phyloP scores from a whole-genome alignment of 2,113 vertebrate species.

The Chaetodon auriga region DNA sequence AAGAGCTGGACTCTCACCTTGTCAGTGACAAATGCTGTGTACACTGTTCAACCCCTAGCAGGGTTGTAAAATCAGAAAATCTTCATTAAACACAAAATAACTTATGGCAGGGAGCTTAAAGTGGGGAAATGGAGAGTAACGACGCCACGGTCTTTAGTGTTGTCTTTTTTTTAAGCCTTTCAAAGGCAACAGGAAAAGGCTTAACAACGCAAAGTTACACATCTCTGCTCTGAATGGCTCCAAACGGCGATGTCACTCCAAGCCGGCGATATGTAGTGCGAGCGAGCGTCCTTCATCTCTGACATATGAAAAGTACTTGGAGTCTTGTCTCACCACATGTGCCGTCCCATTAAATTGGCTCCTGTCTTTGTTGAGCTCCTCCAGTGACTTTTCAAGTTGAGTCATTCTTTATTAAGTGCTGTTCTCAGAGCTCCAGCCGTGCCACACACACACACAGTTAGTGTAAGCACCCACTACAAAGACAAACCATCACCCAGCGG shows the following conservation, averaged over 20 bases:
- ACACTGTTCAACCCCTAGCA: conserved; percentile 29
- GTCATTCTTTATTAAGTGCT: conserved; percentile 66
- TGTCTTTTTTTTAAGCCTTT: conserved; percentile 32
- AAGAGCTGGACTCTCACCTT: conserved; percentile 39
- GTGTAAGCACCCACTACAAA: conserved; percentile 67
- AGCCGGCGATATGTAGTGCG: conserved; percentile 61
- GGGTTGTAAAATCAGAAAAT: background rate
- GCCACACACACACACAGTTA: conserved; percentile 57
- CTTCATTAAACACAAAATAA: conserved; percentile 34
- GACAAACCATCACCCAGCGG: conserved; percentile 61
- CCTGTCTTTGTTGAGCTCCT: conserved; percentile 55
- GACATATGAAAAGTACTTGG: conserved; percentile 54
- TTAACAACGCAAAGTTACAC: conserved; percentile 41
- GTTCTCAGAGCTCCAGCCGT: conserved; percentile 54
- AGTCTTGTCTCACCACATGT: conserved; percentile 41
- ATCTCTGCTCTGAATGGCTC: conserved; percentile 40
- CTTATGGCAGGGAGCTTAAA: conserved; percentile 3
- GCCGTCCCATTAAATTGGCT: conserved; percentile 58
- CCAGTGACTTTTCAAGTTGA: conserved; percentile 65
- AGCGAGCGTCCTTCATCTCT: conserved; percentile 61
- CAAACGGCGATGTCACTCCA: conserved; percentile 54
- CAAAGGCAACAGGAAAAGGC: conserved; percentile 46
- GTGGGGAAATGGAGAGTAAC: conserved; percentile 6
- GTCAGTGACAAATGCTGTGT: background rate
- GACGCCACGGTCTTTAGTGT: conserved; percentile 19